Percentiles rank a stretch among this genome's conserved stretches.
Evolutionary conservation across 2,113 vertebrate species (phyloP).

Genomic region (Panthera uncia): DNA sequence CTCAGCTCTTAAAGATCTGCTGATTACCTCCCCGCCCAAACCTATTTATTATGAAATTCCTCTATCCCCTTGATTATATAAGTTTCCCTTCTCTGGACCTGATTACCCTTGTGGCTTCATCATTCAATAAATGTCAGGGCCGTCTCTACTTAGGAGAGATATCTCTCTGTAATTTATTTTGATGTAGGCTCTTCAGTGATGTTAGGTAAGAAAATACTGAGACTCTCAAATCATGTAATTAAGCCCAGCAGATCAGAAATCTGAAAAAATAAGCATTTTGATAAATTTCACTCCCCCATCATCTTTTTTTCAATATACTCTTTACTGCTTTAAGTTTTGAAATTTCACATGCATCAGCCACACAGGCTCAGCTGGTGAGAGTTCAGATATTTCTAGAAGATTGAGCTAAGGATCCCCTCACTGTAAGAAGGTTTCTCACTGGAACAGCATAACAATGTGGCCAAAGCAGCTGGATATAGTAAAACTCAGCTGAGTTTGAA

Average conservation of each 20-base stretch:
- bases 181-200: not conserved
- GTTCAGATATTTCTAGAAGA: not conserved
- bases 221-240: not conserved
- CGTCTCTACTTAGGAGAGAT: not conserved
- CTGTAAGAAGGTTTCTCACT: not conserved
- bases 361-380: not conserved
- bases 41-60: not conserved
- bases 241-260: slow-evolving; percentile 22
- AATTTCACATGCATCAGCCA: not conserved
- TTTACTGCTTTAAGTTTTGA: slow-evolving; percentile 33
- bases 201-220: not conserved
- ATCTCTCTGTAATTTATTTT: not conserved
- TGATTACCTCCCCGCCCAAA: not conserved
- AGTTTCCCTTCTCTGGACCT: not conserved
- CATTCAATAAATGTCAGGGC: slow-evolving; percentile 23
- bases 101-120: not conserved
- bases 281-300: not conserved
- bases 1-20: not conserved
- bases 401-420: not conserved
- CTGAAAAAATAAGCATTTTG: slow-evolving; percentile 34
- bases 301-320: not conserved
- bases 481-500: not conserved
- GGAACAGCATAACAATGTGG: not conserved
- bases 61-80: slow-evolving; percentile 2
- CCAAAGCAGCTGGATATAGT: not conserved